phyloP scores from a whole-genome alignment of 2,113 vertebrate genomes.

The Irena cyanogastra region DNA sequence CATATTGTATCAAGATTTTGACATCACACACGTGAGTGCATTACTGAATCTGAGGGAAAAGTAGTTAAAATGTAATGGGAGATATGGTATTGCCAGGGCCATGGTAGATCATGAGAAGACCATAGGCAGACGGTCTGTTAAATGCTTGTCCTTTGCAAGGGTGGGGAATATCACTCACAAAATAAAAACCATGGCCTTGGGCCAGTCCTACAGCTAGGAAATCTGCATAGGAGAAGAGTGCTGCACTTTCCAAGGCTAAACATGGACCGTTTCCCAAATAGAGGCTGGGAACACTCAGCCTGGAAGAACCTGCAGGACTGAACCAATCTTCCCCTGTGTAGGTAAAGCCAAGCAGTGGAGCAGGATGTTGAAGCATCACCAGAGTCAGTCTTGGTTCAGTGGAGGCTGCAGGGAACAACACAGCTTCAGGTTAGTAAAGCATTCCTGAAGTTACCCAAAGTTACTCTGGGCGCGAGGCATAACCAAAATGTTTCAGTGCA shows the following conservation, averaged over 20 bases:
- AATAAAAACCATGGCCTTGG: background rate
- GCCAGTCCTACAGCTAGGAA: background rate
- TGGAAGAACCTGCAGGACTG: background rate
- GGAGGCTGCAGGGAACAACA: background rate
- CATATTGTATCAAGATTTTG: background rate
- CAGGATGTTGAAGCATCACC: background rate
- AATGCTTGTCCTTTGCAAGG: background rate
- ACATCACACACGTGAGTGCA: background rate
- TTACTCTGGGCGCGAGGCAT: background rate
- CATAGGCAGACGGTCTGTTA: slow-evolving; percentile 27
- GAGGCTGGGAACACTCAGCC: background rate
- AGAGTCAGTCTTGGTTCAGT: background rate
- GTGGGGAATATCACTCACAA: background rate
- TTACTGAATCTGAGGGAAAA: background rate
- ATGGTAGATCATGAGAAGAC: background rate
- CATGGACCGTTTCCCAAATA: background rate
- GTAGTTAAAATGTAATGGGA: background rate
- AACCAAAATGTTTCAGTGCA: background rate
- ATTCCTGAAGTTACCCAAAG: rapidly evolving
- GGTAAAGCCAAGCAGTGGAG: background rate
- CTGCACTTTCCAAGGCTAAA: background rate
- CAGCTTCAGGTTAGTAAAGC: background rate
- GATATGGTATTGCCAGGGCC: background rate
- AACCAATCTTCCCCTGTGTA: background rate
- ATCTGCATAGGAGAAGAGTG: background rate